Conservation (phyloP, 2,888 invertebrate species). For the Trachelus tabidus region DNA sequence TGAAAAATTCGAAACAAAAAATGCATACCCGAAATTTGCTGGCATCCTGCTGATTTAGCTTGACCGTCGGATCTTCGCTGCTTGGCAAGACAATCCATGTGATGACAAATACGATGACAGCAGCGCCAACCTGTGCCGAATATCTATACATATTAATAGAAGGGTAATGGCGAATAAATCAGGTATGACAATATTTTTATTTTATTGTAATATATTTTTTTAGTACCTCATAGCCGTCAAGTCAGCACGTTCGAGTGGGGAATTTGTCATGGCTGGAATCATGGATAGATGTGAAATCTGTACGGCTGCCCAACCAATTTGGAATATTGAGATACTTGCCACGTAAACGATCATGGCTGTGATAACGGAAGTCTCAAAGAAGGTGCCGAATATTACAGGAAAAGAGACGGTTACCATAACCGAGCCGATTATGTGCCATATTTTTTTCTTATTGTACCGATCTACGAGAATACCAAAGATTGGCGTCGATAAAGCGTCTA, state of each 20-base stretch:
- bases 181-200: no score
- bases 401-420: conserved; percentile 56
- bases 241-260: conserved; percentile 78
- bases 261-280: conserved; percentile 83
- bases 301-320: conserved; percentile 93
- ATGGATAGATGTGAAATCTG: conserved; percentile 94
- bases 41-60: conserved; percentile 75
- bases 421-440: conserved; percentile 85
- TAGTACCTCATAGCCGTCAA: conserved; percentile 82
- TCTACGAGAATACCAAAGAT: conserved; percentile 87
- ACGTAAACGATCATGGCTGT: conserved; percentile 56
- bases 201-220: neutral
- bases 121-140: conserved; percentile 88
- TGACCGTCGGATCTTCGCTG: conserved; percentile 58
- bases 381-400: conserved; percentile 60
- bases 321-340: conserved; percentile 78
- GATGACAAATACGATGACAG: conserved; percentile 84
- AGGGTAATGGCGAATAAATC: no score
- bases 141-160: conserved; percentile 72
- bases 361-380: conserved; percentile 30
- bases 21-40: conserved; percentile 76
- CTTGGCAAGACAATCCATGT: conserved; percentile 79
- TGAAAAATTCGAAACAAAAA: neutral
- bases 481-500: conserved; percentile 71
- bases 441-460: conserved; percentile 79